Base-by-base conservation (phyloP, 1,140 invertebrate genomes). In the Hylaeus volcanicus region DNA sequence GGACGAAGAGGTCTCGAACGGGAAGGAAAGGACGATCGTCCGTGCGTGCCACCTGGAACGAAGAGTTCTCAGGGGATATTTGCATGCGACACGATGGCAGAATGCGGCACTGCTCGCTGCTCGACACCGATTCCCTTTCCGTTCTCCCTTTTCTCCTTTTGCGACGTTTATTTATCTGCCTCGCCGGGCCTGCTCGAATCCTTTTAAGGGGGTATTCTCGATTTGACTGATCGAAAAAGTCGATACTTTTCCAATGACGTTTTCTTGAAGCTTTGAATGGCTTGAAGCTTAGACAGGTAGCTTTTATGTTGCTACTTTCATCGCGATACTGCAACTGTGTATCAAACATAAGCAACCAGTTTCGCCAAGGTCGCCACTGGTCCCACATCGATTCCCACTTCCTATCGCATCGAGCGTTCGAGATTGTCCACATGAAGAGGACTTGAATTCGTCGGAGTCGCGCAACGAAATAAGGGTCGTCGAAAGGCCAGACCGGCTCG, bases 31-130 rank as follows among this genome's bases (percentile, higher is more conserved):
- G 61, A 55, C 64, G 26, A 58, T 14, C 72, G 58, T 11, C 2
- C 51, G 68, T 81, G 55, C 64, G 55, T 66, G 78, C 78, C 74
- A 84, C 64, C 64, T 66, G 79, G 72, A 75, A 82, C 75, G 69
- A 75, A 86, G 60, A 79, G 81, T 84, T 83, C 72, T 80, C 81
- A 37, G 73, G 65, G 69, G 64, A 81, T 81, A 86, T 90, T 90
- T 87, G 79, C 87, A 88, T 89, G 80, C 75, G 65, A 89, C 87
- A 89, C 71, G 83, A 86, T 70, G 80, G 72, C 66, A 88, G 87
- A 89, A 88, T 88, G 87, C 87, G 87, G 82, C 77, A 87, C 82
- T 65, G 73, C 51, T 75, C 81, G 63, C 58, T 65, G 45, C 77
- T 66, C 84, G 80, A 89, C 82, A 88, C 81, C 81, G 82, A 84